Evolutionary conservation across 2,797 vertebrate species (phyloP).

Genomic region (Notolabrus celidotus): DNA sequence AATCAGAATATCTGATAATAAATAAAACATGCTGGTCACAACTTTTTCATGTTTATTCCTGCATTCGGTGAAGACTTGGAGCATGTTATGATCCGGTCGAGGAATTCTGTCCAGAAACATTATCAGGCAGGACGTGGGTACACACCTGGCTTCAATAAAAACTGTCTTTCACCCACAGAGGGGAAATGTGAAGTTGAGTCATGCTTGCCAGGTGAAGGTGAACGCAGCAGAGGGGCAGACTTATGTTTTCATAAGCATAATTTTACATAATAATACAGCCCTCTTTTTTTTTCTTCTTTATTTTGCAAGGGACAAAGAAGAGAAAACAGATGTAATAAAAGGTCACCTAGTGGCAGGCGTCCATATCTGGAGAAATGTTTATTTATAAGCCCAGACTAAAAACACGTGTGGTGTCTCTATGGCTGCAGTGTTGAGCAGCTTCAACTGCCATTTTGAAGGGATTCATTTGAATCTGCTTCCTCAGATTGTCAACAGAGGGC

Average conservation of each 20-base stretch:
- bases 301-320: constrained; percentile 77
- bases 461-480: constrained; percentile 73
- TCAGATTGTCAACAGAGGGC: constrained; percentile 79
- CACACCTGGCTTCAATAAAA: constrained; percentile 88
- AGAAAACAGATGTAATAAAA: constrained; percentile 89
- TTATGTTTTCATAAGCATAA: constrained; percentile 90
- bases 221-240: constrained; percentile 77
- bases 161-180: constrained; percentile 69
- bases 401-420: constrained; percentile 82
- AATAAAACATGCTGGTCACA: constrained; percentile 24
- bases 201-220: constrained; percentile 87
- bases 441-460: constrained; percentile 69
- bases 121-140: constrained; percentile 67
- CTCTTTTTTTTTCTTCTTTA: constrained; percentile 44
- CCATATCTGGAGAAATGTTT: constrained; percentile 84
- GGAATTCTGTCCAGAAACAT: constrained; percentile 66
- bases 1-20: constrained; percentile 16
- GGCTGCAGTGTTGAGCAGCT: constrained; percentile 53
- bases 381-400: constrained; percentile 85
- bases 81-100: constrained; percentile 70
- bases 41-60: constrained; percentile 42
- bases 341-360: constrained; percentile 85
- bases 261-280: constrained; percentile 88
- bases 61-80: constrained; percentile 46
- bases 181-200: constrained; percentile 83